Evolutionary conservation across 2,888 invertebrate genomes (phyloP), one percentile per base, ranked within the genome.

Genomic region (Catocala nupta): DNA sequence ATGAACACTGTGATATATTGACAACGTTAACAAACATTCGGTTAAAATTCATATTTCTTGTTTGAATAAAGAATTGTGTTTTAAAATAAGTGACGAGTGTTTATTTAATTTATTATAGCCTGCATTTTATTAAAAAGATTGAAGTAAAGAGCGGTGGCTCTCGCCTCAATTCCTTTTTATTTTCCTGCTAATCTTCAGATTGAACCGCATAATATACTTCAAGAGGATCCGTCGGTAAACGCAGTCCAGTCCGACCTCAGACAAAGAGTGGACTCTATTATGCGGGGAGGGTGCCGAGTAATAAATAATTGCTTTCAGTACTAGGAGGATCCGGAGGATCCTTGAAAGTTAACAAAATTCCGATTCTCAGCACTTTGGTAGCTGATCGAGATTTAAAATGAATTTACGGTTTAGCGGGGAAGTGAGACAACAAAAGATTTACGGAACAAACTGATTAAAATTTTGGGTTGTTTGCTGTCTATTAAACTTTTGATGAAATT

Each of bases 251-350:
- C 39, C 9, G 34, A 51, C 44, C 25, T 59, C 50, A 43, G 48
- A 12, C 45, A 12, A 10, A 51, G 11, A 55, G 50, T 34, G 47
- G 45, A 36, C 36, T 55, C 62, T 36, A 64, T 71, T 66, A 63
- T 59, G 36, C 57, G 5, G 25, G 13, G 42, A 61, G 11, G 54
- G 43, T 10, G 59, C 54, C 49, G 59, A 73, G 66, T 74, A 74
- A 73, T 73, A 16, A 74, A 73, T 73, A 16, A 47, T 69, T 45
- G 64, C 60, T 68, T 63, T 43, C 44, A 50, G 58, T 45, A 54
- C 57, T 63, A 50, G 12, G 8, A 63, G 36, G 58, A 59, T 50
- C 55, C 33, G 43, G 13, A 13, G 55, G 55, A 57, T 61, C 45
- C 55, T 60, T 47, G n/a, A 64, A 55, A 59, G 12, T 67, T 63